Evolutionary conservation across 2,113 vertebrate species (phyloP).

Genomic region (Columba janthina): DNA sequence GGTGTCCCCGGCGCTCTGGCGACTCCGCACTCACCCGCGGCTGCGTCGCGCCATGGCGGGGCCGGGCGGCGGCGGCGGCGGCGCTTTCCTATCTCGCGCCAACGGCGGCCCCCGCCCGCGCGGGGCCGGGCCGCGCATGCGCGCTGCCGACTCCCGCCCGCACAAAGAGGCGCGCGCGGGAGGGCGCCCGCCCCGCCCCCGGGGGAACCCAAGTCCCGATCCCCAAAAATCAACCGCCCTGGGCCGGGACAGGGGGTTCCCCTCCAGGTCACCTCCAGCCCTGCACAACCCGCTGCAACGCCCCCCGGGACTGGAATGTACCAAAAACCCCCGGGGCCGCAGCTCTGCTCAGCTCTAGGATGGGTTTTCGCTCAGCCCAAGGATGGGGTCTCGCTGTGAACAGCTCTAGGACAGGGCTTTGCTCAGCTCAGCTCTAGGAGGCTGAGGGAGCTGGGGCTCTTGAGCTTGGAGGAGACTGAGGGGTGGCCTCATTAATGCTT

Average conservation of each 20-base stretch:
- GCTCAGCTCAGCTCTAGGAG: neutral
- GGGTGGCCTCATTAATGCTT: no score
- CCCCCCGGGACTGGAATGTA: no score
- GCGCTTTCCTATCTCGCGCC: slow-evolving; percentile 78
- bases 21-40: slow-evolving; percentile 59
- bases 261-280: neutral
- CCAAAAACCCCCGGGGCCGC: no score
- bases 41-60: slow-evolving; percentile 69
- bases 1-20: no score
- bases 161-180: slow-evolving; percentile 46
- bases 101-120: slow-evolving; percentile 54
- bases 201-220: no score
- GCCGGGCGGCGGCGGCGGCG: neutral
- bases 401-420: no score
- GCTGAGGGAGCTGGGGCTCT: neutral
- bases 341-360: neutral
- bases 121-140: slow-evolving; percentile 35
- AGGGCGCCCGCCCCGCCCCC: neutral
- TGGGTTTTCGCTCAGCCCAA: no score
- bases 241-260: no score
- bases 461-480: no score
- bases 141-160: slow-evolving; percentile 4
- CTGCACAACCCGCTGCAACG: no score
- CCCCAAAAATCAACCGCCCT: no score
- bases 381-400: no score